Evolutionary conservation across 2,113 vertebrate genomes (phyloP).

Genomic region (Ophiodon elongatus): DNA sequence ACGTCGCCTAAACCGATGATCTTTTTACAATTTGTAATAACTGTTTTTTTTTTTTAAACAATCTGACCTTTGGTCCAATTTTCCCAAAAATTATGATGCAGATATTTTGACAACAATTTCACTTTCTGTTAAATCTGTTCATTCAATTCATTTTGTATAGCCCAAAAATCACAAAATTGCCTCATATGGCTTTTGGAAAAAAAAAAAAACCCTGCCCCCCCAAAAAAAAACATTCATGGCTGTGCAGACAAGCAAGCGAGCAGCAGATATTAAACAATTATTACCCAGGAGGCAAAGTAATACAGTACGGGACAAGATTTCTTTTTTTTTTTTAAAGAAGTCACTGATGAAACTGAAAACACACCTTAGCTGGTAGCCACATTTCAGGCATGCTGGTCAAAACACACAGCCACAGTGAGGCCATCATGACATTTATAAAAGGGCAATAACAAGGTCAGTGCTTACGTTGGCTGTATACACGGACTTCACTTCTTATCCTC

Average conservation of each 20-base stretch:
- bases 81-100: neutral
- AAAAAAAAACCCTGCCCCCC: no score
- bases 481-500: neutral
- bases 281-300: neutral
- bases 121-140: neutral
- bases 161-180: no score
- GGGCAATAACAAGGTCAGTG: neutral
- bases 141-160: no score
- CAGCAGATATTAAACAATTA: neutral
- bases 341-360: neutral
- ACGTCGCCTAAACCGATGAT: neutral
- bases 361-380: neutral
- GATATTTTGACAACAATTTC: neutral
- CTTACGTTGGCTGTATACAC: neutral
- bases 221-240: no score
- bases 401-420: constrained; percentile 4
- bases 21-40: neutral
- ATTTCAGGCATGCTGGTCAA: constrained; percentile 4
- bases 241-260: neutral
- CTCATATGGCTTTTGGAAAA: no score
- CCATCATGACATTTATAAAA: neutral
- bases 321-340: neutral
- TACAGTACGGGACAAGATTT: neutral
- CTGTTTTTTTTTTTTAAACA: neutral
- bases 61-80: constrained; percentile 39